Conservation (phyloP, 2,888 invertebrate genomes). For the Thymelicus sylvestris region DNA sequence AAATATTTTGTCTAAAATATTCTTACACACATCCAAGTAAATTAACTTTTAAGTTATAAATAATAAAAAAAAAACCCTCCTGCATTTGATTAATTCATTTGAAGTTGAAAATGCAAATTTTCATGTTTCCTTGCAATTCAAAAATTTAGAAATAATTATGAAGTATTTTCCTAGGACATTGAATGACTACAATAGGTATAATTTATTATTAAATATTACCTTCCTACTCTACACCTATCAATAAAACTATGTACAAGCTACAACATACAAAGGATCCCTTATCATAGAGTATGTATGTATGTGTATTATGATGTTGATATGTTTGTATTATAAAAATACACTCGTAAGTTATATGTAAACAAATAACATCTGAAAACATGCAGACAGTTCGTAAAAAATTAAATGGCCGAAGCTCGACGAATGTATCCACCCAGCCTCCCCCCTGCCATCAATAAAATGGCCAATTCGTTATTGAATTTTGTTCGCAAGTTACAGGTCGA, state of each 20-base stretch:
- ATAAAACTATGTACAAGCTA: slow-evolving; percentile 1
- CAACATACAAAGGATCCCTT: slow-evolving; percentile 30
- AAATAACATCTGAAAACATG: slow-evolving; percentile 56
- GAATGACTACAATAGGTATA: slow-evolving; percentile 38
- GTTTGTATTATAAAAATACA: slow-evolving; percentile 47
- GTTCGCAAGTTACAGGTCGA: slow-evolving; percentile 74
- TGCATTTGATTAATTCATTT: not conserved
- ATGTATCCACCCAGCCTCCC: slow-evolving; percentile 81
- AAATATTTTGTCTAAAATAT: too few relatives aligned
- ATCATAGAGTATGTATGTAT: slow-evolving; percentile 32
- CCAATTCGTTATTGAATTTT: slow-evolving; percentile 85
- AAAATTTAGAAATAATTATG: slow-evolving; percentile 17
- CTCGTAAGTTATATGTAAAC: slow-evolving; percentile 58
- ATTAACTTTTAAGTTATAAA: too few relatives aligned
- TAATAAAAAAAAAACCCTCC: too few relatives aligned
- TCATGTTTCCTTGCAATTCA: not conserved
- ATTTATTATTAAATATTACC: slow-evolving; percentile 17
- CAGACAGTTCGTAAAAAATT: slow-evolving; percentile 60
- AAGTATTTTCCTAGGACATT: slow-evolving; percentile 43
- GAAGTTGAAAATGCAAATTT: not conserved
- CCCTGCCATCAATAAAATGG: slow-evolving; percentile 85
- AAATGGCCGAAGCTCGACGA: slow-evolving; percentile 76
- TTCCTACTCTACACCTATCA: not conserved
- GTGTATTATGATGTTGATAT: slow-evolving; percentile 39
- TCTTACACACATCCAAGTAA: too few relatives aligned